Evolutionary conservation across 1,140 invertebrate genomes (phyloP), one percentile per base, ranked within the genome.

Genomic region (Drosophila arizonae): DNA sequence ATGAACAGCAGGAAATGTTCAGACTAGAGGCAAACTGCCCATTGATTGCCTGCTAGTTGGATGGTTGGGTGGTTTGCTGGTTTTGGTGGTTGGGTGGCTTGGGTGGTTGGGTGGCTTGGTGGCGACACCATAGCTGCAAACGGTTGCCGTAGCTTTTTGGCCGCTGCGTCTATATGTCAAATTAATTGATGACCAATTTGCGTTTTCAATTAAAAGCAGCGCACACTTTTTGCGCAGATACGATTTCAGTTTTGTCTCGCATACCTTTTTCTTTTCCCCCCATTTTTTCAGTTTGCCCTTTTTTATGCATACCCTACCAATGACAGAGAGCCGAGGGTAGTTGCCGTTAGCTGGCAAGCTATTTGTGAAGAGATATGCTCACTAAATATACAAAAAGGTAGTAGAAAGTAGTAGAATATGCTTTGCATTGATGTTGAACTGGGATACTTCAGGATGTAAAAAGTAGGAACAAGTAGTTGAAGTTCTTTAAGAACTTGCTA

Each of bases 111-210:
- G 2, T 26, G 60, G 30, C 0, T 13, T 13, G 58, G 21, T 0
- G 58, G 30, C 48, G 51, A 52, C 28, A 72, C 52, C 54, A 66
- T 58, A 72, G 69, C 58, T 72, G 70, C 63, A 60, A 72, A 60
- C 56, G 54, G 65, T 17, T 13, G 56, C 13, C 33, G 26, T 68
- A 68, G 71, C 51, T 73, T 73, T 73, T 68, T 51, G 51, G 46
- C 78, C 55, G 61, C 43, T 60, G 56, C 58, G 68, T 72, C 70
- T 67, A 75, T 87, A 87, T 84, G 82, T 84, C 82, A 87, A 87
- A 87, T 87, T 87, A 87, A 87, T 87, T 87, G 82, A 87, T 87
- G 84, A 87, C 82, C 82, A 87, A 87, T 87, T 87, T 87, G 82
- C 84, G 82, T 87, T 87, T 87, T 87, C 82, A 87, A 87, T 87